Evolutionary conservation across 1,140 invertebrate genomes (phyloP), one percentile per base, ranked within the genome.

Genomic region (Varroa destructor): DNA sequence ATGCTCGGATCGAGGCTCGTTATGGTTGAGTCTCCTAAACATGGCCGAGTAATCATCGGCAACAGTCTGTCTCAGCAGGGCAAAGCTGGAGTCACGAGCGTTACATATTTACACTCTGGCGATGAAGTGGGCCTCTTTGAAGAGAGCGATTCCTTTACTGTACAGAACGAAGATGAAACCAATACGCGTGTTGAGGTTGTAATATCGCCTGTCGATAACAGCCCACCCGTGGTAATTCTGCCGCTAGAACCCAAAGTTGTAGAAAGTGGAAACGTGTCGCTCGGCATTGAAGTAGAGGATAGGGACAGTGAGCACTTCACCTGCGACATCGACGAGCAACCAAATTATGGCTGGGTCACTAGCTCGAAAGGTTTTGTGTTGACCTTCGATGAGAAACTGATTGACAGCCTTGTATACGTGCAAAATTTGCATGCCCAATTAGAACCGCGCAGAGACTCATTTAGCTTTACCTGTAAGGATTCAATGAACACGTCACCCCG

Each of bases 291-390:
- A 37, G 46, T 67, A 1, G 12, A 67, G 61, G 61, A 67, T 37
- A n/a, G 37, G 61, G 61, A 67, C 61, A 43, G 12, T 2, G 40
- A 12, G 14, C 61, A 67, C 37, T 67, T 67, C 61, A 67, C 40
- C 40, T 67, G 61, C 37, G 61, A 67, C 37, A 67, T 67, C 61
- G 40, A 40, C 61, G 61, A 67, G 8, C 61, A 40, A 12, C 46
- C 61, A 46, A 67, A 67, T 46, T 67, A 43, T 12, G 61, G 61
- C 14, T 67, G 46, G 12, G 40, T 67, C 61, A 46, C 61, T 12
- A 67, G 61, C 61, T 67, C 61, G 40, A 46, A 67, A 8, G 61
- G 61, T 2, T 67, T 67, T 8, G 61, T 67, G 61, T 67, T 67
- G 37, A 67, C 40, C 36, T 67, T 67, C 61, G 46, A 40, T 46